Evolutionary conservation across 2,113 vertebrate species (phyloP).

Genomic region (Lethenteron camtschaticum): DNA sequence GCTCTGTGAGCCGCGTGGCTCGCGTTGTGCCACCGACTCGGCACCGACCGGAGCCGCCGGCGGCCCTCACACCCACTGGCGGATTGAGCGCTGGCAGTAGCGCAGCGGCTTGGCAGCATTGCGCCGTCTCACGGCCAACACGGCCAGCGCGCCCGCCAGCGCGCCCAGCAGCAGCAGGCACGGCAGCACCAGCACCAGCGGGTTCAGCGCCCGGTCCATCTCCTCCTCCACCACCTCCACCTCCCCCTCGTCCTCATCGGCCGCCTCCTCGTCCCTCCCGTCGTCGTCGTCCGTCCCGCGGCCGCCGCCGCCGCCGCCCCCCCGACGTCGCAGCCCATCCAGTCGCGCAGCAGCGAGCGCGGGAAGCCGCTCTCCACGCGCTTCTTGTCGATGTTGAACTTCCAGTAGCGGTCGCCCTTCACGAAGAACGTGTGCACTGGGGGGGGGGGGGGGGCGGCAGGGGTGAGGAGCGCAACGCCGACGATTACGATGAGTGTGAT

Average conservation of each 20-base stretch:
- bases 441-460: not conserved
- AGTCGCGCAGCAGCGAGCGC: conserved; percentile 48
- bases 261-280: conserved; percentile 28
- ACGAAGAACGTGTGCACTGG: conserved; percentile 66
- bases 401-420: conserved; percentile 74
- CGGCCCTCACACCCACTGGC: conserved; percentile 54
- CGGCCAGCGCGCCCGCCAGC: conserved; percentile 32
- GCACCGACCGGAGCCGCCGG: not conserved
- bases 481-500: too few relatives aligned
- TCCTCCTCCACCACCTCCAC: conserved; percentile 12
- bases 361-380: conserved; percentile 60
- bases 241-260: conserved; percentile 17
- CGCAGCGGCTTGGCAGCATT: conserved; percentile 57
- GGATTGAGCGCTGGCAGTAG: conserved; percentile 62
- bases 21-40: not conserved
- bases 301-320: too few relatives aligned
- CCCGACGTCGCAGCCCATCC: conserved; percentile 44
- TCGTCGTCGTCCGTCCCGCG: conserved; percentile 25
- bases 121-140: conserved; percentile 51
- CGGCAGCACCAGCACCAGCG: conserved; percentile 27
- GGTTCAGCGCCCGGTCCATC: too few relatives aligned
- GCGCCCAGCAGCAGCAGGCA: conserved; percentile 44
- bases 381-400: conserved; percentile 67
- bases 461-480: not conserved
- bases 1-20: too few relatives aligned